A percentile compares a stretch with the other conserved stretches of the same genome.
phyloP scores from a whole-genome alignment of 2,113 vertebrate genomes.

The Lepidothrix coronata region DNA sequence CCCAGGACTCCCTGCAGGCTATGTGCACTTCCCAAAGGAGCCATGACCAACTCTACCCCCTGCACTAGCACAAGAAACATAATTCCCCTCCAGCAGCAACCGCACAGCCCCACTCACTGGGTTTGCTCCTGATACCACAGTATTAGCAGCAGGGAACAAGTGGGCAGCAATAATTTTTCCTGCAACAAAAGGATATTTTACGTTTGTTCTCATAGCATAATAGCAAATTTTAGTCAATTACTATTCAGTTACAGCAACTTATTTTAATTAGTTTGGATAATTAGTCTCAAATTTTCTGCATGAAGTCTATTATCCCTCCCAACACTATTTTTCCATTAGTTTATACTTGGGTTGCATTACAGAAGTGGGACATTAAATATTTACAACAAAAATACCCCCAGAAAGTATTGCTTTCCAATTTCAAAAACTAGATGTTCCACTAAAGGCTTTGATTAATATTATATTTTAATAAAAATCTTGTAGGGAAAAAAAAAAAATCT shows the following conservation, averaged over 20 bases:
- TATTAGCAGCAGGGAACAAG: accelerated
- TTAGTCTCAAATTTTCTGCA: not conserved
- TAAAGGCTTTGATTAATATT: not conserved
- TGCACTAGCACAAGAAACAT: not conserved
- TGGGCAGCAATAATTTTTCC: not conserved
- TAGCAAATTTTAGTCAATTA: not conserved
- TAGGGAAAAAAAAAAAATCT: no score
- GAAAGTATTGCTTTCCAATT: not conserved
- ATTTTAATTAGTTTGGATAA: not conserved
- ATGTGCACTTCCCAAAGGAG: not conserved
- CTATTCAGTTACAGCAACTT: not conserved
- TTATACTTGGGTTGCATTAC: not conserved
- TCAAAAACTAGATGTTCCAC: not conserved
- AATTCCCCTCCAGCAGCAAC: not conserved
- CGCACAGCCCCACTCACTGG: not conserved
- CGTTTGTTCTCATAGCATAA: not conserved
- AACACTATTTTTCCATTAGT: not conserved
- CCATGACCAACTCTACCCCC: not conserved
- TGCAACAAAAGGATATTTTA: not conserved
- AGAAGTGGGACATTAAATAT: not conserved
- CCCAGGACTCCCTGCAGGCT: not conserved
- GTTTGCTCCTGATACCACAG: not conserved
- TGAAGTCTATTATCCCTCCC: not conserved
- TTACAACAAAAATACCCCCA: not conserved
- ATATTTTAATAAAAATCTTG: not conserved